Percentiles rank a stretch among this genome's conserved stretches.
Conservation (phyloP, 1,140 invertebrate genomes). For the Drosophila equinoxialis region DNA sequence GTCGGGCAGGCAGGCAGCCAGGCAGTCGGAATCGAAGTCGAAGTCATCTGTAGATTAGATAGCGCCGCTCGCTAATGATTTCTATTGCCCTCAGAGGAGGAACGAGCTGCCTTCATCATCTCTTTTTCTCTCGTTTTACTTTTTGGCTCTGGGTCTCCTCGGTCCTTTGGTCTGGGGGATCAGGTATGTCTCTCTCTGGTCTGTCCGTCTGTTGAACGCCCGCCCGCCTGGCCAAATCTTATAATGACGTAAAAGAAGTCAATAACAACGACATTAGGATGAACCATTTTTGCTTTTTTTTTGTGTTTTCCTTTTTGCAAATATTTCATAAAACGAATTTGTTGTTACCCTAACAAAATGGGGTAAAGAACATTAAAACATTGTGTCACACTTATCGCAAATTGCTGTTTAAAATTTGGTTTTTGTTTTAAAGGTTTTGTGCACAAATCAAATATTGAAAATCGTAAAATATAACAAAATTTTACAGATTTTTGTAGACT, state of each 20-base stretch:
- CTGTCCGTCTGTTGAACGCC: constrained; percentile 39
- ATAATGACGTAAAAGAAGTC: constrained; percentile 62
- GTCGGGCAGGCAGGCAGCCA: constrained; percentile 18
- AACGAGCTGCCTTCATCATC: constrained; percentile 34
- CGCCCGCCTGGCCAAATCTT: constrained; percentile 43
- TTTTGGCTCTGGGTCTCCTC: not conserved
- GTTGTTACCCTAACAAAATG: not conserved
- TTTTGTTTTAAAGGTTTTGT: no score
- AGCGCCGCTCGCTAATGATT: constrained; percentile 73
- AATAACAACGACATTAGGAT: constrained; percentile 19
- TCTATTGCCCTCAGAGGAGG: constrained; percentile 64
- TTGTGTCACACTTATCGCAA: no score
- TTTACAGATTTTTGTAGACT: no score
- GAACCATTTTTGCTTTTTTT: constrained; percentile 1
- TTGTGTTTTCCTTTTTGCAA: constrained; percentile 15
- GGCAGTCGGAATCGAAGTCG: not conserved
- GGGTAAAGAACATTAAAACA: no score
- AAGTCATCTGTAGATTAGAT: constrained; percentile 67
- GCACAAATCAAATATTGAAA: no score
- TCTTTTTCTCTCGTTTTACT: not conserved
- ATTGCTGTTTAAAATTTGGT: no score
- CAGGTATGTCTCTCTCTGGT: constrained; percentile 46
- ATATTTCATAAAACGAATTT: not conserved
- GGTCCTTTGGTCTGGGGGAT: constrained; percentile 8
- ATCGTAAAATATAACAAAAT: no score